These are phyloP conservation scores for Planococcus citri DNA, from an alignment of 1,140 invertebrate genomes.

Conservation along the genomic window DNA sequence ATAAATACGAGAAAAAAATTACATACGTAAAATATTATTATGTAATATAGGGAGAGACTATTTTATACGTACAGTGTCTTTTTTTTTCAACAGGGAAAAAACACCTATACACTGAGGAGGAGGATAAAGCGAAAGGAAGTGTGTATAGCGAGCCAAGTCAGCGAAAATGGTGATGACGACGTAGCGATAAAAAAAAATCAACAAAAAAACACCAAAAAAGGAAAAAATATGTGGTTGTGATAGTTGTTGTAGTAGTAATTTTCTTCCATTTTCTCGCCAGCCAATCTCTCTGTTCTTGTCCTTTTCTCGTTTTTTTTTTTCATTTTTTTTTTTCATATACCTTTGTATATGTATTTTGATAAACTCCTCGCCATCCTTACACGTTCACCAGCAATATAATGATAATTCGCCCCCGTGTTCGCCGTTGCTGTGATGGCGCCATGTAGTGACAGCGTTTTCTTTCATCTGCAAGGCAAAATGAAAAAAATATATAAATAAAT, in stretches of 20 bases:
- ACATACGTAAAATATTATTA: not conserved
- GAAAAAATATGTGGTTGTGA: too few species aligned
- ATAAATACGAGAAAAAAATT: not conserved
- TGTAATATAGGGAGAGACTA: not conserved
- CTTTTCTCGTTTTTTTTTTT: too few species aligned
- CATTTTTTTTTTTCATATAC: too few species aligned
- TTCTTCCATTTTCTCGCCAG: too few species aligned
- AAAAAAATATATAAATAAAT: not conserved
- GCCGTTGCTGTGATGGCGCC: conserved; percentile 40
- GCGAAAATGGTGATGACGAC: not conserved
- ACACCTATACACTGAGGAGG: not conserved
- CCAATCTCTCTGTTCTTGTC: not conserved
- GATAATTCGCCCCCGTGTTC: conserved; percentile 52
- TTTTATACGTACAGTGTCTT: not conserved
- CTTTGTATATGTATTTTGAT: too few species aligned
- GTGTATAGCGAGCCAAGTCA: not conserved
- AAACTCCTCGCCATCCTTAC: too few species aligned
- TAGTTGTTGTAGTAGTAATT: too few species aligned
- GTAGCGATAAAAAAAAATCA: not conserved
- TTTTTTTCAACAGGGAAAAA: not conserved
- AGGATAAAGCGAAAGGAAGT: not conserved
- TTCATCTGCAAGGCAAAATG: conserved; percentile 47
- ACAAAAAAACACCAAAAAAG: not conserved
- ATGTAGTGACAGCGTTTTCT: conserved; percentile 49
- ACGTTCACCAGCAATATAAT: conserved; percentile 60